A percentile compares a stretch with the other conserved stretches of the same genome.
These are phyloP conservation scores for Erythrocercus mccallii DNA, from an alignment of 2,113 vertebrate genomes.

Conservation along the genomic window DNA sequence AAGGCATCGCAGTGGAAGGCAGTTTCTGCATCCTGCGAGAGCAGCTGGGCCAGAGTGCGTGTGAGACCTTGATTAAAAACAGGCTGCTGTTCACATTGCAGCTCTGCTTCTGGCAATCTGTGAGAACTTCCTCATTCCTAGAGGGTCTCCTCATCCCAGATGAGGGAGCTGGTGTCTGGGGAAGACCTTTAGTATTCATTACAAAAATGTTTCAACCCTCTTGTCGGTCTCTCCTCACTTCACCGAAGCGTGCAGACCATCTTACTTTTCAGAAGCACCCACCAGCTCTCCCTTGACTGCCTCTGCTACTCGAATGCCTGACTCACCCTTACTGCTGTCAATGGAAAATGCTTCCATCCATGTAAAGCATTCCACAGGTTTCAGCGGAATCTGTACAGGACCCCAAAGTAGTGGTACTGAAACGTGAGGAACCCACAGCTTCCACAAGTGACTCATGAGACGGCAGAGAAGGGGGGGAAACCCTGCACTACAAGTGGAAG, in stretches of 20 bases:
- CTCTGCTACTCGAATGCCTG: neutral
- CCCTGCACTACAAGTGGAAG: neutral
- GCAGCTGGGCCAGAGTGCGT: neutral
- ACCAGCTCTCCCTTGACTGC: neutral
- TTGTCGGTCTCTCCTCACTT: conserved; percentile 2
- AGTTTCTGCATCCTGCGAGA: neutral
- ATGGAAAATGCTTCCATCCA: neutral
- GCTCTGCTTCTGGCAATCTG: neutral
- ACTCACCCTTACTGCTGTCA: neutral
- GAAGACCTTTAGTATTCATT: conserved; percentile 50
- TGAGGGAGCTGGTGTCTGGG: conserved; percentile 47
- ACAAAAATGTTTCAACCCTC: conserved; percentile 10
- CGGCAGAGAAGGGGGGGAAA: neutral
- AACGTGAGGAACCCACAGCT: neutral
- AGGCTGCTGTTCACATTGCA: conserved; percentile 16
- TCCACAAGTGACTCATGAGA: neutral
- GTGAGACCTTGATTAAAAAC: conserved; percentile 55
- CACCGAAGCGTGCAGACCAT: neutral
- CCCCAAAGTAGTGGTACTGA: neutral
- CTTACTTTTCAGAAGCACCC: conserved; percentile 13
- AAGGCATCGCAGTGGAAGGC: neutral
- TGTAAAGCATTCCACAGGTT: neutral
- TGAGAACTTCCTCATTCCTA: conserved; percentile 52
- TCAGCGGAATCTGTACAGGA: neutral
- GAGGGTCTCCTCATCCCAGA: conserved; percentile 56